A percentile compares a stretch with the other conserved stretches of the same genome.
These are phyloP conservation scores for Pandion haliaetus DNA, from an alignment of 2,113 vertebrate species.

Conservation along the genomic window DNA sequence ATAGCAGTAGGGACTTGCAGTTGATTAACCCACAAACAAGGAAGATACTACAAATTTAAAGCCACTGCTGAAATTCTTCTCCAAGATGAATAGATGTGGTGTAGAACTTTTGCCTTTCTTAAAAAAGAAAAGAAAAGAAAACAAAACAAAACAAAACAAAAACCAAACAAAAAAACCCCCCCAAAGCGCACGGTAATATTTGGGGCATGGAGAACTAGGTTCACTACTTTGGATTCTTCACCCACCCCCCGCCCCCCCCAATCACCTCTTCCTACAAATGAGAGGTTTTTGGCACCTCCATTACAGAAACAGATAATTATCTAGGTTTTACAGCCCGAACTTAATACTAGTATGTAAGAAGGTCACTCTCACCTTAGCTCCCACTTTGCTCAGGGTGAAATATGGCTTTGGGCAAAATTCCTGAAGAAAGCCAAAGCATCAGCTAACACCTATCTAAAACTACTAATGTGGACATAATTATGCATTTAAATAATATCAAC, in stretches of 20 bases:
- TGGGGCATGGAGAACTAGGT: background rate
- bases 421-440: background rate
- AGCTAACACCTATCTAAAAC: background rate
- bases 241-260: no score
- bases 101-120: background rate
- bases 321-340: background rate
- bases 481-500: background rate
- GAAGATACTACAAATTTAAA: background rate
- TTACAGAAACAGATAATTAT: background rate
- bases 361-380: background rate
- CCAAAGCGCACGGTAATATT: background rate
- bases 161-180: no score
- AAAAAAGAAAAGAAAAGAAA: no score
- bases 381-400: background rate
- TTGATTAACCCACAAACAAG: background rate
- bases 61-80: background rate
- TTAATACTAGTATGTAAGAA: background rate
- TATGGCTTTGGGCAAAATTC: background rate
- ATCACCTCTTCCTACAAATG: background rate
- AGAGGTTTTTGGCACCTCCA: background rate
- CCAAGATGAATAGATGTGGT: background rate
- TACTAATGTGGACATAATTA: background rate
- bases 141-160: no score
- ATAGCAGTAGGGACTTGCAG: background rate
- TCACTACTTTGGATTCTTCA: background rate